Percentiles rank a stretch among this genome's conserved stretches.
phyloP scores from a whole-genome alignment of 64 coral and sea anemone species.

The Actinia equina region DNA sequence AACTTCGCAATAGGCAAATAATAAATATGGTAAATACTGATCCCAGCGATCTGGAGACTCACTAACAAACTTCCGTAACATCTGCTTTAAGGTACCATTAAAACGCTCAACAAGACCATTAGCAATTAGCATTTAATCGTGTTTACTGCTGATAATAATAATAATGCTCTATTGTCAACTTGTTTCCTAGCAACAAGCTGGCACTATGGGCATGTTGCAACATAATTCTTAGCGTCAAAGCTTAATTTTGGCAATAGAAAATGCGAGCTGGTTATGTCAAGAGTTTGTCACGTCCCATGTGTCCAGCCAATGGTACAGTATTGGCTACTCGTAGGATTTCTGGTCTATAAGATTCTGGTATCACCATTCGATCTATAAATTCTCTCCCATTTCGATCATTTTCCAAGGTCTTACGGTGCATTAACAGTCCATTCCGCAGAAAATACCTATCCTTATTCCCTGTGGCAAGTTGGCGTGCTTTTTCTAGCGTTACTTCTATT shows the following conservation, averaged over 20 bases:
- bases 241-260: slow-evolving; percentile 1
- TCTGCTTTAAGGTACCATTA: slow-evolving; percentile 19
- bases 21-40: slow-evolving; percentile 21
- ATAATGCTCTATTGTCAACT: not conserved
- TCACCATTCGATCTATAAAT: too few species aligned
- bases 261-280: not conserved
- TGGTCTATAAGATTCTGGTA: too few species aligned
- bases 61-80: slow-evolving; percentile 42
- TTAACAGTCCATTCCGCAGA: too few species aligned
- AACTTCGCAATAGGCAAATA: slow-evolving; percentile 60
- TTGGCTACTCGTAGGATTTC: not conserved
- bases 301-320: not conserved
- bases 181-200: slow-evolving; percentile 22
- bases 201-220: slow-evolving; percentile 33
- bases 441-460: too few species aligned
- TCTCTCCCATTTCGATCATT: too few species aligned
- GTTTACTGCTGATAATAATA: too few species aligned
- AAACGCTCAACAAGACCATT: slow-evolving; percentile 7
- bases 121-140: too few species aligned
- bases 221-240: slow-evolving; percentile 16
- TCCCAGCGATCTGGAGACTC: not conserved
- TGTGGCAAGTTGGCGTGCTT: too few species aligned
- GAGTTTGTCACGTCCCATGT: not conserved
- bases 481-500: too few species aligned
- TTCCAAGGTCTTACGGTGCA: too few species aligned